Conservation (phyloP, 2,113 vertebrate genomes). For the Dendropsophus ebraccatus region DNA sequence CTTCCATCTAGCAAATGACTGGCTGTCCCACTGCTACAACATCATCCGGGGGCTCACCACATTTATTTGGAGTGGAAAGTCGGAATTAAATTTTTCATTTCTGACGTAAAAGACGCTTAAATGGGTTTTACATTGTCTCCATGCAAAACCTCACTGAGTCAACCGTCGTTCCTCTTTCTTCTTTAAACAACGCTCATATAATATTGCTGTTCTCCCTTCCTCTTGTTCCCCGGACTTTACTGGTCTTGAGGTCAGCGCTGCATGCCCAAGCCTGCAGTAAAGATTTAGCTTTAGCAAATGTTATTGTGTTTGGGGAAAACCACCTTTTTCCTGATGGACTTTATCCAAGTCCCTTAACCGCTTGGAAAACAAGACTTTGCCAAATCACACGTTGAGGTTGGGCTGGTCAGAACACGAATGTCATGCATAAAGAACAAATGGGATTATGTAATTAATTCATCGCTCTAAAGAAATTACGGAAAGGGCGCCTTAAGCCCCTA, state of each 20-base stretch:
- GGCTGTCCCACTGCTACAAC: too few relatives aligned
- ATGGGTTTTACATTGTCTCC: neutral
- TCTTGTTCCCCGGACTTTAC: neutral
- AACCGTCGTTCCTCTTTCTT: neutral
- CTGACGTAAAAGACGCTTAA: neutral
- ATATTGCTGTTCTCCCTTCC: neutral
- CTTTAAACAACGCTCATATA: neutral
- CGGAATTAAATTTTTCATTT: neutral
- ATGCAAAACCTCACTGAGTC: neutral
- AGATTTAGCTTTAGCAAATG: conserved; percentile 59
- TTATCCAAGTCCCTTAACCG: conserved; percentile 64
- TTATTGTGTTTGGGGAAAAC: conserved; percentile 64
- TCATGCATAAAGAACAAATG: neutral
- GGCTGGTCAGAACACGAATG: conserved; percentile 48
- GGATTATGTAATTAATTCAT: neutral
- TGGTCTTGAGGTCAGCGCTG: conserved; percentile 47
- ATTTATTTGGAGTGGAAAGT: neutral
- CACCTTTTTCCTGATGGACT: conserved; percentile 63
- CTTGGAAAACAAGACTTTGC: conserved; percentile 59
- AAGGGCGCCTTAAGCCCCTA: neutral
- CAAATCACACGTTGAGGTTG: conserved; percentile 65
- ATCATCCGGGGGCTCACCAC: too few relatives aligned
- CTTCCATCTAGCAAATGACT: too few relatives aligned
- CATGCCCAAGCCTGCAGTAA: conserved; percentile 41
- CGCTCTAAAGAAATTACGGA: neutral